phyloP scores from a whole-genome alignment of 1,140 invertebrate genomes.

The Scaptomyza graminum region DNA sequence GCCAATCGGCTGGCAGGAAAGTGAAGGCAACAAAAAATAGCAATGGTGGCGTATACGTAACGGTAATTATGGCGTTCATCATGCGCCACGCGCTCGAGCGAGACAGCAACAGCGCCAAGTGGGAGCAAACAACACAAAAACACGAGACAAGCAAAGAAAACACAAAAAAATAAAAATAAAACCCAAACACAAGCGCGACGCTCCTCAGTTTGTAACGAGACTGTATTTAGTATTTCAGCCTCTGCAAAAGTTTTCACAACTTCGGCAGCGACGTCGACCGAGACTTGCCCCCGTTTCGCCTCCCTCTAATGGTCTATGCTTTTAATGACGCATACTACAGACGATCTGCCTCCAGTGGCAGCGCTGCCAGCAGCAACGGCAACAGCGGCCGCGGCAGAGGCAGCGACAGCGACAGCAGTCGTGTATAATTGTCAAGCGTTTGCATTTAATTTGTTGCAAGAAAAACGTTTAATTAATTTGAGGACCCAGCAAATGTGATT shows the following conservation, averaged over 20 bases:
- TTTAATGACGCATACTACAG: constrained; percentile 46
- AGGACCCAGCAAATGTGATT: constrained; percentile 20
- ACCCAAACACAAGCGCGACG: constrained; percentile 42
- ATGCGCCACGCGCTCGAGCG: constrained; percentile 52
- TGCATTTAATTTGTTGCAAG: constrained; percentile 80
- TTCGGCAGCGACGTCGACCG: constrained; percentile 48
- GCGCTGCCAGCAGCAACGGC: background rate
- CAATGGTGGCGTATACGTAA: constrained; percentile 83
- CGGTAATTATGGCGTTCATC: constrained; percentile 84
- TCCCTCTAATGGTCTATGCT: background rate
- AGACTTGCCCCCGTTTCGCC: constrained; percentile 1
- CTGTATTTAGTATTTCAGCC: constrained; percentile 82
- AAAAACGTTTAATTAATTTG: constrained; percentile 79
- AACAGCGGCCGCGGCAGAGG: background rate
- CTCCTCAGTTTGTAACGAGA: constrained; percentile 81
- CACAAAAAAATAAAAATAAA: constrained; percentile 24
- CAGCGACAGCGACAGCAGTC: constrained; percentile 18
- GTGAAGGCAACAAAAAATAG: constrained; percentile 68
- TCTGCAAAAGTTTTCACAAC: constrained; percentile 78
- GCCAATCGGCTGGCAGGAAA: constrained; percentile 63
- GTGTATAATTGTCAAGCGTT: constrained; percentile 77
- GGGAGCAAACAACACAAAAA: constrained; percentile 12
- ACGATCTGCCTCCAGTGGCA: constrained; percentile 18
- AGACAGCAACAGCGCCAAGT: constrained; percentile 42
- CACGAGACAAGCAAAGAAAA: background rate